Conservation (phyloP, 2,113 vertebrate species). For the Talpa occidentalis region DNA sequence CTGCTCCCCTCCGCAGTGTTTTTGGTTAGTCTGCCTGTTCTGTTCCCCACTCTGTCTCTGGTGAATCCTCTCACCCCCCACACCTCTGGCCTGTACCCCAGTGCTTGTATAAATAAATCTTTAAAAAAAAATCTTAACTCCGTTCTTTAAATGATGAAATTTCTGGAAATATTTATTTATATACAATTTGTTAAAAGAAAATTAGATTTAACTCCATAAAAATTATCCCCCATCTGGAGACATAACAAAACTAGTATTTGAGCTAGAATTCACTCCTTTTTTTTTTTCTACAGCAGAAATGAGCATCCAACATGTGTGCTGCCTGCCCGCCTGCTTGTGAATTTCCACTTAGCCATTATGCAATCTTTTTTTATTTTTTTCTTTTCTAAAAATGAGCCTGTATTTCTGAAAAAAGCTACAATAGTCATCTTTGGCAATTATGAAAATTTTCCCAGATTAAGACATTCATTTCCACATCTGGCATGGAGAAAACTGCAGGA, state of each 20-base stretch:
- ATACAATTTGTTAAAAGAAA: constrained; percentile 37
- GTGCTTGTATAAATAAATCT: no score
- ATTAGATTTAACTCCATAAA: constrained; percentile 35
- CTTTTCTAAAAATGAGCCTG: constrained; percentile 67
- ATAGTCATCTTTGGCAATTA: constrained; percentile 62
- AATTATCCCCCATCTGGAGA: constrained; percentile 46
- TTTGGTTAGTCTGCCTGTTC: no score
- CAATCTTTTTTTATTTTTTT: constrained; percentile 55
- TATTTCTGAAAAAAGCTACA: constrained; percentile 63
- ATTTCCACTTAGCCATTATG: constrained; percentile 61
- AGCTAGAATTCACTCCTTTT: neutral
- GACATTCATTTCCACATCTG: constrained; percentile 54
- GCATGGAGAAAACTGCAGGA: neutral
- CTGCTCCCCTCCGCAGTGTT: no score
- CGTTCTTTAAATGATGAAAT: neutral
- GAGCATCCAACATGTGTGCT: neutral
- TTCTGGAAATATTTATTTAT: neutral
- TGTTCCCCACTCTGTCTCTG: no score
- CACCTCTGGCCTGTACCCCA: no score
- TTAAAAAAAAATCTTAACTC: no score
- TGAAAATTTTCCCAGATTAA: constrained; percentile 50
- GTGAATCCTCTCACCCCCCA: no score
- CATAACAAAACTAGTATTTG: constrained; percentile 39
- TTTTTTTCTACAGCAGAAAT: neutral
- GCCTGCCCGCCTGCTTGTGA: constrained; percentile 54